Conservation (phyloP, 2,888 invertebrate genomes). For the Bellardia pandia region DNA sequence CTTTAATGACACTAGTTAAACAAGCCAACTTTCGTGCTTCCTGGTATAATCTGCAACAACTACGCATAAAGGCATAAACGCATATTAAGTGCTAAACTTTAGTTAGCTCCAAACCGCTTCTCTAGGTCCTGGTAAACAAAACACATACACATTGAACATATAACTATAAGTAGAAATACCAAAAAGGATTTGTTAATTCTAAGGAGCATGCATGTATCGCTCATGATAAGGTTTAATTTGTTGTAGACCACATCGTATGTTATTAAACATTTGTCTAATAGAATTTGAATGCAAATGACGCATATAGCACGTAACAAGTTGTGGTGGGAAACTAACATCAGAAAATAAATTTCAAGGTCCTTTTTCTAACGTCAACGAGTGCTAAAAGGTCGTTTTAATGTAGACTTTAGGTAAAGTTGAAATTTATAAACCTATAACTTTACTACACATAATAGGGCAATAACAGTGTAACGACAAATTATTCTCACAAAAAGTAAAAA, state of each 20-base stretch:
- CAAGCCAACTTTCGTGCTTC: slow-evolving; percentile 39
- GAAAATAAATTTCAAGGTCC: slow-evolving; percentile 26
- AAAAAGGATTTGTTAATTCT: slow-evolving; percentile 62
- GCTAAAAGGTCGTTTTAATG: slow-evolving; percentile 37
- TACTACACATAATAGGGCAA: not conserved
- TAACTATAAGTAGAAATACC: not conserved
- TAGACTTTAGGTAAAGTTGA: slow-evolving; percentile 21
- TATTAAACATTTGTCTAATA: slow-evolving; percentile 68
- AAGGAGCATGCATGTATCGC: slow-evolving; percentile 58
- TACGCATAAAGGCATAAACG: slow-evolving; percentile 20
- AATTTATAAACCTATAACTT: slow-evolving; percentile 3
- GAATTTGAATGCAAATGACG: slow-evolving; percentile 68
- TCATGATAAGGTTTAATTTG: slow-evolving; percentile 69
- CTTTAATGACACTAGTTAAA: slow-evolving; percentile 69
- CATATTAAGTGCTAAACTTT: slow-evolving; percentile 51
- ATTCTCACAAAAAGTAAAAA: not conserved
- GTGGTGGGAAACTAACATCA: slow-evolving; percentile 31
- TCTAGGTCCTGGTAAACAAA: slow-evolving; percentile 33
- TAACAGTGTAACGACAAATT: slow-evolving; percentile 13
- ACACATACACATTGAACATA: not conserved
- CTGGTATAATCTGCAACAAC: slow-evolving; percentile 13
- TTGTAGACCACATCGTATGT: slow-evolving; percentile 47
- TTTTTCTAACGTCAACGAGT: slow-evolving; percentile 34
- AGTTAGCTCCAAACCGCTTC: slow-evolving; percentile 30
- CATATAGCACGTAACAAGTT: slow-evolving; percentile 53